Evolutionary conservation across 1,140 invertebrate species (phyloP), one percentile per base, ranked within the genome.

Genomic region (Cotesia vestalis): DNA sequence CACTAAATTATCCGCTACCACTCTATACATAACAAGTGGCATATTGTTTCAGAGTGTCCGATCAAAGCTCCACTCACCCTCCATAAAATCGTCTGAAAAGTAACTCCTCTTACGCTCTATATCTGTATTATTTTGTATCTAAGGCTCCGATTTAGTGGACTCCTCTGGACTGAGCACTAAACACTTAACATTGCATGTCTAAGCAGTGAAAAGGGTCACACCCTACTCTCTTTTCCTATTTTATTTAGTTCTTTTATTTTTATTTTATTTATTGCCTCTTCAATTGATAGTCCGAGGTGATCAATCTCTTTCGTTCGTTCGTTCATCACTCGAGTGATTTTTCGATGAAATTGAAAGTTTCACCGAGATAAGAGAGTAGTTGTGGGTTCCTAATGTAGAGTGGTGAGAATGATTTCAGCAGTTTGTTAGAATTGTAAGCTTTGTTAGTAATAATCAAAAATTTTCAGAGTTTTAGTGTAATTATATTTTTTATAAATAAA

Each of bases 31-130:
- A 71, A 62, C 76, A 79, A 76, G 72, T 76, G 69, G 76, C 81
- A 83, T 83, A 83, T 82, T 83, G 81, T 81, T 78, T 77, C 73
- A 64, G 17, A 68, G 34, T 52, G 72, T 74, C 52, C 20, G 59
- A 35, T 68, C 17, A 51, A 38, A 67, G 12, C 69, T 61, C 64
- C 52, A 51, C 34, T n/a, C 20, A 69, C 6, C 46, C 61, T 66
- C 62, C 38, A 72, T 82, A 76, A 83, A 83, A 83, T 83, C 76
- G 76, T 60, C 71, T 75, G 78, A 80, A 83, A 81, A 82, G 77
- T 80, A 77, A 80, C 77, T 78, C 27, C 27, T 27, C 1, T 27
- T 27, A 3, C 27, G 27, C 38, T 35, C 34, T 53, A 55, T 73
- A 67, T 73, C 63, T 40, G 9, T 1, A 40, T 40, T 11, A 9